phyloP scores from a whole-genome alignment of 2,113 vertebrate species.

The Plecturocebus donacophilus region DNA sequence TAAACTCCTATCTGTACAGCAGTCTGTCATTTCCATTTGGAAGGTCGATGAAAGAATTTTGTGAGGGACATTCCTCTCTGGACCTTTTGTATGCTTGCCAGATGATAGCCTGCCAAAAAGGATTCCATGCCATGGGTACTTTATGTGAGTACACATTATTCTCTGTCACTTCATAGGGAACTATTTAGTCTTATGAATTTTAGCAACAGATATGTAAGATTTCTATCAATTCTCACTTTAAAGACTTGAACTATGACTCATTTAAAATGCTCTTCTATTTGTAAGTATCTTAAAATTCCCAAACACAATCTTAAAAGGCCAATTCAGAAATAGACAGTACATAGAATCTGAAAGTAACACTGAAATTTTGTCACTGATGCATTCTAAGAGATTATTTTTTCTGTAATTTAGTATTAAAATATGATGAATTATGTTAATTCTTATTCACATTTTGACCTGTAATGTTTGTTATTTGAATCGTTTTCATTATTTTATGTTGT shows the following conservation, averaged over 20 bases:
- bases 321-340: conserved; percentile 40
- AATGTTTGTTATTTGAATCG: neutral
- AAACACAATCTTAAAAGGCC: conserved; percentile 13
- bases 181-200: conserved; percentile 26
- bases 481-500: neutral
- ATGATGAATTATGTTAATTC: neutral
- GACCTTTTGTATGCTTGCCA: neutral
- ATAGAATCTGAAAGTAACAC: conserved; percentile 30
- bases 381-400: neutral
- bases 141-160: neutral
- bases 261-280: neutral
- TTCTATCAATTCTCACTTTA: conserved; percentile 35
- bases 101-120: neutral
- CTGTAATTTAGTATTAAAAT: neutral
- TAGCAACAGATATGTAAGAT: neutral
- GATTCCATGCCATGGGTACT: neutral
- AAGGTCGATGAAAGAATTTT: neutral
- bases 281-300: conserved; percentile 43
- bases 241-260: conserved; percentile 49
- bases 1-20: neutral
- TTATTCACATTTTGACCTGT: neutral
- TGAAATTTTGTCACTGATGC: neutral
- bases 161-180: neutral
- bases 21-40: neutral
- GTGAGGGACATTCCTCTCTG: neutral